Percentiles rank a stretch among this genome's conserved stretches.
These are phyloP conservation scores for Ephydatia muelleri DNA, from an alignment of 37 sponge, comb jelly and placozoan genomes.

Conservation along the genomic window DNA sequence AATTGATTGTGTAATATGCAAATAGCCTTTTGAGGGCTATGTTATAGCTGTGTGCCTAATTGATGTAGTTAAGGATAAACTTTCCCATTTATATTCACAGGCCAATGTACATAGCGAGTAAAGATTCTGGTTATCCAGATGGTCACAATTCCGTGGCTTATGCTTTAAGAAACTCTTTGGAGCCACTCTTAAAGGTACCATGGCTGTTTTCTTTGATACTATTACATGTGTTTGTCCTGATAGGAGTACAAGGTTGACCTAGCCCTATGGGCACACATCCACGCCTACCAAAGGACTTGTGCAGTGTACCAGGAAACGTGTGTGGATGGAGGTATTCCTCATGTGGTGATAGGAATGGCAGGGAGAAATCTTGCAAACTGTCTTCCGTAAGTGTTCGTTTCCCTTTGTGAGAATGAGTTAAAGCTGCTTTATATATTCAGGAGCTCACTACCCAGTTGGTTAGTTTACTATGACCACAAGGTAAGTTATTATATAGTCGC, in stretches of 20 bases:
- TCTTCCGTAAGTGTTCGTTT: background rate
- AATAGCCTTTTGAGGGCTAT: no score
- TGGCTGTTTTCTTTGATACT: background rate
- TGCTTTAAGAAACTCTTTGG: slow-evolving; percentile 38
- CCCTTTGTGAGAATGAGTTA: background rate
- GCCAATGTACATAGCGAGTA: slow-evolving; percentile 82
- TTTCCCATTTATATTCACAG: slow-evolving; percentile 24
- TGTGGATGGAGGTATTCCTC: slow-evolving; percentile 34
- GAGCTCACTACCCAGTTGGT: background rate
- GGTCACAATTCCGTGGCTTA: slow-evolving; percentile 31
- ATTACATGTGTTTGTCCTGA: background rate
- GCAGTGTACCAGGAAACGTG: slow-evolving; percentile 59
- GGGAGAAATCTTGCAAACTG: slow-evolving; percentile 18
- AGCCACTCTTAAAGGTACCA: slow-evolving; percentile 55
- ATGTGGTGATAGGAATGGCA: slow-evolving; percentile 67
- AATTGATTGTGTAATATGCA: no score
- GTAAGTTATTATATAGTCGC: background rate
- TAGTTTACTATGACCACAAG: background rate
- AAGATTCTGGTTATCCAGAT: background rate
- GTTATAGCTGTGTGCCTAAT: background rate
- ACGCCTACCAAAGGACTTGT: slow-evolving; percentile 83
- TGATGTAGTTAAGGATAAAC: background rate
- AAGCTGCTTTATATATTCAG: background rate
- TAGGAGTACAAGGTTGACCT: slow-evolving; percentile 68
- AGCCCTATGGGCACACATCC: slow-evolving; percentile 79